A percentile compares a stretch with the other conserved stretches of the same genome.
These are phyloP conservation scores for Acrossocheilus fasciatus DNA, from an alignment of 2,797 vertebrate species.

Conservation along the genomic window DNA sequence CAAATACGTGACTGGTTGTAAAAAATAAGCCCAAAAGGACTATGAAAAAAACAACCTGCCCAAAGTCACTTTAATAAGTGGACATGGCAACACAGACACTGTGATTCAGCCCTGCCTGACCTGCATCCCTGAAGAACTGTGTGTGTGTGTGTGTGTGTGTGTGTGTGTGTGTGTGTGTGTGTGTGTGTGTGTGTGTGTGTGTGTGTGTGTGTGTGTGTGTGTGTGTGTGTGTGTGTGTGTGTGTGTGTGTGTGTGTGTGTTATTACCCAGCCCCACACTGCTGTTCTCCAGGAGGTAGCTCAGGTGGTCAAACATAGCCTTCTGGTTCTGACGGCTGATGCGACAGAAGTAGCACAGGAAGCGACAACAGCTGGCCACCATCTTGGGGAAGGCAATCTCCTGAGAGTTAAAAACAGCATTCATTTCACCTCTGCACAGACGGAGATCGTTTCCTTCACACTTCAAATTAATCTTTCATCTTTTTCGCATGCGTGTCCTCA, in stretches of 20 bases:
- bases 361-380: conserved; percentile 92
- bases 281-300: conserved; percentile 90
- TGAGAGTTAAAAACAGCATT: conserved; percentile 64
- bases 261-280: conserved; percentile 86
- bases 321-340: conserved; percentile 91
- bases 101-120: conserved; percentile 67
- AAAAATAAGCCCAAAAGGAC: not conserved
- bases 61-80: not conserved
- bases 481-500: conserved; percentile 2
- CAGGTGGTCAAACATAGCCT: conserved; percentile 92
- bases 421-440: conserved; percentile 16
- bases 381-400: conserved; percentile 88
- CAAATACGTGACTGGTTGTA: not conserved
- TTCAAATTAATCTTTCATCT: conserved; percentile 14
- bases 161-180: too few relatives aligned
- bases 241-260: too few relatives aligned
- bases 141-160: not conserved
- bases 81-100: conserved; percentile 38
- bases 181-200: too few relatives aligned
- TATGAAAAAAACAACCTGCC: not conserved
- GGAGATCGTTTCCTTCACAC: conserved; percentile 29
- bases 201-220: not conserved
- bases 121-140: conserved; percentile 58
- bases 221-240: too few relatives aligned
- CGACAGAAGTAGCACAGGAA: conserved; percentile 93